phyloP scores from a whole-genome alignment of 1,140 invertebrate genomes.

The Phocides pigmalion region DNA sequence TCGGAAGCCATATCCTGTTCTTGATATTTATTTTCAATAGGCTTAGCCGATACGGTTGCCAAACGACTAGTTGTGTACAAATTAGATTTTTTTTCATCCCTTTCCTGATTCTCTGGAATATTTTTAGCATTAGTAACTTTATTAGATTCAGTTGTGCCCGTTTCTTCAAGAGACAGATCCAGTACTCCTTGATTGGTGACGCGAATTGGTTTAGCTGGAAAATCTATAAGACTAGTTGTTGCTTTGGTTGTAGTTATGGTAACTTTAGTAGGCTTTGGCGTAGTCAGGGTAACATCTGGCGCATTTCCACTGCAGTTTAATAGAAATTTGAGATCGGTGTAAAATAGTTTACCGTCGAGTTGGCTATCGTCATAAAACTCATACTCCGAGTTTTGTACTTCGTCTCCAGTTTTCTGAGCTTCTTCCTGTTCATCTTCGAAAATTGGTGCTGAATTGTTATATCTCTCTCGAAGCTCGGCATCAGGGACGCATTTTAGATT shows the following conservation, averaged over 20 bases:
- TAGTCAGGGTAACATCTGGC: slow-evolving; percentile 31
- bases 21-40: slow-evolving; percentile 51
- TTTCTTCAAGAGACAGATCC: slow-evolving; percentile 15
- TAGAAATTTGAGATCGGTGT: slow-evolving; percentile 65
- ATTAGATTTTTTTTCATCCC: slow-evolving; percentile 36
- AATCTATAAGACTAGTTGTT: slow-evolving; percentile 5
- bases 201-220: slow-evolving; percentile 3
- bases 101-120: slow-evolving; percentile 28
- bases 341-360: slow-evolving; percentile 73
- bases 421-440: slow-evolving; percentile 51
- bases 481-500: slow-evolving; percentile 72
- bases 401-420: slow-evolving; percentile 41
- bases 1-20: slow-evolving; percentile 67
- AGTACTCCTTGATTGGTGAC: slow-evolving; percentile 9
- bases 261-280: slow-evolving; percentile 16
- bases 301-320: slow-evolving; percentile 57
- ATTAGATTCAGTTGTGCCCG: slow-evolving; percentile 24
- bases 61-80: slow-evolving; percentile 62
- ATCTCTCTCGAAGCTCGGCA: slow-evolving; percentile 54
- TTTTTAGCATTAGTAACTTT: slow-evolving; percentile 19
- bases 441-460: slow-evolving; percentile 52
- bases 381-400: slow-evolving; percentile 51
- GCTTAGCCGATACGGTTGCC: slow-evolving; percentile 71
- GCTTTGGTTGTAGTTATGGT: slow-evolving; percentile 16
- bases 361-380: slow-evolving; percentile 76